Conservation (phyloP, 1,140 invertebrate genomes). For the Drosophila tropicalis region DNA sequence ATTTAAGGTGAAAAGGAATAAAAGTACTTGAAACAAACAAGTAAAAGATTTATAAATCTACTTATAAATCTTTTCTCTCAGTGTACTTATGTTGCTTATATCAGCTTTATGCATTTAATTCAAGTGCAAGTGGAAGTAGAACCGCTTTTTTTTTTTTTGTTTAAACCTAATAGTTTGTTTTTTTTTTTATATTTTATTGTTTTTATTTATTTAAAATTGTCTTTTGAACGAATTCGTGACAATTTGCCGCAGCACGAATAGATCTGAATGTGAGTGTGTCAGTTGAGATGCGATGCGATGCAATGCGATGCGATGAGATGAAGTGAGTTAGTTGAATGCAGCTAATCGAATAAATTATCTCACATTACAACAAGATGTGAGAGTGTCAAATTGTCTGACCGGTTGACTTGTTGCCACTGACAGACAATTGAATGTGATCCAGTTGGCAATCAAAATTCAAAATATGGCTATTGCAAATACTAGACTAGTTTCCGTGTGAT, state of each 20-base stretch:
- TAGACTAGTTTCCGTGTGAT: not conserved
- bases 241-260: not conserved
- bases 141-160: conserved; percentile 8
- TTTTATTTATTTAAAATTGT: not conserved
- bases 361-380: conserved; percentile 37
- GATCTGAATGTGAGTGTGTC: conserved; percentile 29
- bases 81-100: conserved; percentile 2
- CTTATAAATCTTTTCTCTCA: not conserved
- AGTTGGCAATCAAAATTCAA: conserved; percentile 7
- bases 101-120: conserved; percentile 9
- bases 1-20: too few relatives aligned
- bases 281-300: conserved; percentile 14
- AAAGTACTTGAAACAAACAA: too few relatives aligned
- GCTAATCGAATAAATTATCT: conserved; percentile 76
- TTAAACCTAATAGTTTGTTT: not conserved
- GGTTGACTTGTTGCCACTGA: conserved; percentile 19
- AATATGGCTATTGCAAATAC: not conserved
- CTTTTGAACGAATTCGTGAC: not conserved
- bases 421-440: conserved; percentile 25
- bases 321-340: not conserved
- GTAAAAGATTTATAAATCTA: too few relatives aligned
- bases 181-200: not conserved
- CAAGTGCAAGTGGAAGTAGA: conserved; percentile 19
- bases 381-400: conserved; percentile 40
- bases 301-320: conserved; percentile 8